Percentiles rank a stretch among this genome's conserved stretches.
Conservation (phyloP, 2,113 vertebrate genomes). For the Monarcha castaneiventris region DNA sequence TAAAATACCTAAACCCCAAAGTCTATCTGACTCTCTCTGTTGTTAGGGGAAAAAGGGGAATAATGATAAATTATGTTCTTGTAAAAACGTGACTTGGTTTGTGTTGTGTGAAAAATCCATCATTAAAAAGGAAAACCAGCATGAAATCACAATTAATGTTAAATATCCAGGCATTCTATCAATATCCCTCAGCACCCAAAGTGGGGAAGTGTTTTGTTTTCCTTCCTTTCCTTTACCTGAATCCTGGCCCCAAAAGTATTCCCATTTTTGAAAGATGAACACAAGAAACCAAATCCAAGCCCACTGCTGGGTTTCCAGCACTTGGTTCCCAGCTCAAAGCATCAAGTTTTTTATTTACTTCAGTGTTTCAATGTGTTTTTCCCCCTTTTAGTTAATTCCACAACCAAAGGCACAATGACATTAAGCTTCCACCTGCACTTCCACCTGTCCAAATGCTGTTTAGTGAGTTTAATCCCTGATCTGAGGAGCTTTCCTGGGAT, state of each 20-base stretch:
- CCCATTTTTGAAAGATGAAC: neutral
- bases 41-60: neutral
- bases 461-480: neutral
- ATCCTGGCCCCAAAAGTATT: fast-evolving
- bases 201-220: neutral
- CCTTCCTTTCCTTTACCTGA: neutral
- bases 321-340: neutral
- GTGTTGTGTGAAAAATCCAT: neutral
- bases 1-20: neutral
- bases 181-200: neutral
- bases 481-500: neutral
- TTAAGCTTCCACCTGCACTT: neutral
- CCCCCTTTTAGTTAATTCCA: neutral
- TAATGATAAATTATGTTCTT: neutral
- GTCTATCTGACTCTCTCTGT: neutral
- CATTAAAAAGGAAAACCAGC: neutral
- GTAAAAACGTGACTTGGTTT: neutral
- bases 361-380: neutral
- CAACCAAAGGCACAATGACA: neutral
- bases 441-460: neutral
- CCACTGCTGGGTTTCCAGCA: neutral
- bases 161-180: neutral
- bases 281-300: neutral
- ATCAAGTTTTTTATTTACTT: neutral
- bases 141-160: neutral